These are phyloP conservation scores for Phrynocephalus vlangalii DNA, from an alignment of 2,797 vertebrate genomes.

Conservation along the genomic window DNA sequence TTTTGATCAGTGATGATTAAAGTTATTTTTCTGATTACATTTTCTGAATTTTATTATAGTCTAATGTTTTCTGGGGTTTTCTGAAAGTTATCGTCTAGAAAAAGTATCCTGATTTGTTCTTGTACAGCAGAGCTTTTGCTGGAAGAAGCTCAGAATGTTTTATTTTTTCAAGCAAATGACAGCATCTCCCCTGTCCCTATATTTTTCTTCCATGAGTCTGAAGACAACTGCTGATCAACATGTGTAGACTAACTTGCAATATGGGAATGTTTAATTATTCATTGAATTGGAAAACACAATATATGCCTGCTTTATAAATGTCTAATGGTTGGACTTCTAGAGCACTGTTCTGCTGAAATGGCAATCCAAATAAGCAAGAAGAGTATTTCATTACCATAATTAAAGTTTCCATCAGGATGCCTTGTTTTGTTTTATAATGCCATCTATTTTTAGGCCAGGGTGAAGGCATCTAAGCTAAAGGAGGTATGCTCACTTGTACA, in stretches of 20 bases:
- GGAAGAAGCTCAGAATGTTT: not conserved
- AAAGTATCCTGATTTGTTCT: not conserved
- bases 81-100: not conserved
- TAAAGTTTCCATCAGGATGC: not conserved
- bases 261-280: not conserved
- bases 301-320: not conserved
- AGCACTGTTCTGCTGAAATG: not conserved
- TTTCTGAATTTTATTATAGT: too few species aligned
- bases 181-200: not conserved
- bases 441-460: slow-evolving; percentile 2
- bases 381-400: not conserved
- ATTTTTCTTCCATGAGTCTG: not conserved
- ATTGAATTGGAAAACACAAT: not conserved
- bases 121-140: not conserved
- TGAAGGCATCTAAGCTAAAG: not conserved
- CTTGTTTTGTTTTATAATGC: not conserved
- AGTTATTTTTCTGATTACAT: too few species aligned
- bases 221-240: not conserved
- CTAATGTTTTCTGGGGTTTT: too few species aligned
- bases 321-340: not conserved
- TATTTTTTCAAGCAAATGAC: not conserved
- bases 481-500: not conserved
- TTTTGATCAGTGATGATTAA: too few species aligned
- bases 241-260: not conserved
- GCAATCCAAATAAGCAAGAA: slow-evolving; percentile 18